These are phyloP conservation scores for Hyposoter dolosus DNA, from an alignment of 2,888 invertebrate genomes.

Conservation along the genomic window DNA sequence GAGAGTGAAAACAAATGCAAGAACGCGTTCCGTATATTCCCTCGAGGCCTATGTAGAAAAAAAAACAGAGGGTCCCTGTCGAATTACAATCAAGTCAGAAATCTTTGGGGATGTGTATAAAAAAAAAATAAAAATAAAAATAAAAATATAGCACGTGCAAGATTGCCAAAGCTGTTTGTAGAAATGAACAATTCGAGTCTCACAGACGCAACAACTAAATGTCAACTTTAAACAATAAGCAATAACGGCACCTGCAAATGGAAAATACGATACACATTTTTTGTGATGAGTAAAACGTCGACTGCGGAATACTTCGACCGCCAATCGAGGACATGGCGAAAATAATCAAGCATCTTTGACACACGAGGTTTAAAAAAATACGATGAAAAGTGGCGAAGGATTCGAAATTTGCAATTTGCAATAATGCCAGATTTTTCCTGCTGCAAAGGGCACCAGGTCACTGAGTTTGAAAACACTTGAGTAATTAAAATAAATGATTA, in stretches of 20 bases:
- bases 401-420: neutral
- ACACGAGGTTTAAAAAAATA: conserved; percentile 68
- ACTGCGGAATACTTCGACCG: neutral
- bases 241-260: neutral
- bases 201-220: neutral
- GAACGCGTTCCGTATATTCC: conserved; percentile 45
- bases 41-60: neutral
- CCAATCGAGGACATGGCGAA: conserved; percentile 40
- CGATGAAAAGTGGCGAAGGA: neutral
- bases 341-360: conserved; percentile 72
- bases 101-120: conserved; percentile 44
- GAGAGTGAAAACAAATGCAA: conserved; percentile 30
- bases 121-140: neutral
- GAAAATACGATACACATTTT: neutral
- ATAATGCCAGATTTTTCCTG: no score
- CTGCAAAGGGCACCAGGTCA: no score
- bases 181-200: neutral
- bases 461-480: no score
- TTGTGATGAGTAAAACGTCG: conserved; percentile 11
- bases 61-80: conserved; percentile 7
- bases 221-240: neutral
- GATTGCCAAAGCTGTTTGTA: neutral
- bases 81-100: conserved; percentile 31
- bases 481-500: neutral
- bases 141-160: neutral